phyloP scores from a whole-genome alignment of 2,113 vertebrate genomes.

The Cinclus cinclus region DNA sequence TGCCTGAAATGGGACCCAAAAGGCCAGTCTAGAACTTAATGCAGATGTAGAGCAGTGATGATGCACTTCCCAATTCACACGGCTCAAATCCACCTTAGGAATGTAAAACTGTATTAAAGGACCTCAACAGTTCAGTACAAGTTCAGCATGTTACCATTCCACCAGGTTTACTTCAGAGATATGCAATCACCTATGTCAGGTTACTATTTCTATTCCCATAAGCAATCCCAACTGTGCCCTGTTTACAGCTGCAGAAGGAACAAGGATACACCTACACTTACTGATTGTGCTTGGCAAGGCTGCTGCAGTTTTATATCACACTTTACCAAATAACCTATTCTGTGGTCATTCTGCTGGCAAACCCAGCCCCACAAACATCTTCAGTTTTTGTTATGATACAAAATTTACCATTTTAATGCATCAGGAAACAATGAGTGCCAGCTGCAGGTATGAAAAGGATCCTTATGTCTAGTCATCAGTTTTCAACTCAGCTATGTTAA shows the following conservation, averaged over 20 bases:
- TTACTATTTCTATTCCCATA: neutral
- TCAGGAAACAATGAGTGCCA: neutral
- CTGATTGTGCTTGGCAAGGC: neutral
- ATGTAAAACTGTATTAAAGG: neutral
- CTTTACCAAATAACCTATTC: neutral
- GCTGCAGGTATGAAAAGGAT: neutral
- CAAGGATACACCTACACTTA: neutral
- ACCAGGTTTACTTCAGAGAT: neutral
- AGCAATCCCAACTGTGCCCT: neutral
- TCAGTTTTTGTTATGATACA: neutral
- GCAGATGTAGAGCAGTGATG: neutral
- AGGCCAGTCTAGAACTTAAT: neutral
- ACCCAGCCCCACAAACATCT: neutral
- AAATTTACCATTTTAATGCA: neutral
- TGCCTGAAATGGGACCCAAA: neutral
- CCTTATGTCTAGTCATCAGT: neutral
- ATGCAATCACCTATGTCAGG: neutral
- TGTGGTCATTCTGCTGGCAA: rapidly evolving
- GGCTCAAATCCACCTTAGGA: neutral
- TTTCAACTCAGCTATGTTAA: neutral
- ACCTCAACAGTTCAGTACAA: neutral
- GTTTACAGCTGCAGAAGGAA: neutral
- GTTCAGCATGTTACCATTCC: neutral
- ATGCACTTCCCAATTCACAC: neutral
- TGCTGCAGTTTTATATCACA: neutral